Evolutionary conservation across 2,888 invertebrate genomes (phyloP).

Genomic region (Rotaria macrura): DNA sequence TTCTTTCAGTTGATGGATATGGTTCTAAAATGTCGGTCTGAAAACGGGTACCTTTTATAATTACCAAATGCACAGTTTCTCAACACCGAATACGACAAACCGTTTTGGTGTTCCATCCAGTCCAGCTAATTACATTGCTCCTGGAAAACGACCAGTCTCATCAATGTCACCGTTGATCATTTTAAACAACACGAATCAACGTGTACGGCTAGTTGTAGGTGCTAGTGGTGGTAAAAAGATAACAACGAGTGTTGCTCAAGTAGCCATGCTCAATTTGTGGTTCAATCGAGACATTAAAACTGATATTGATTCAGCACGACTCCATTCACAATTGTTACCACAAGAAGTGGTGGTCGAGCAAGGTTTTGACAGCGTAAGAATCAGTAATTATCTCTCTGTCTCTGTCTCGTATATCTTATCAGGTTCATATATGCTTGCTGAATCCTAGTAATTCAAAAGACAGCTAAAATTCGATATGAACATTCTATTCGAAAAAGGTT

Average conservation of each 20-base stretch:
- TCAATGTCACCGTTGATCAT: slow-evolving; percentile 79
- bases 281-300: slow-evolving; percentile 19
- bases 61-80: slow-evolving; percentile 80
- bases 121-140: slow-evolving; percentile 68
- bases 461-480: too few relatives aligned
- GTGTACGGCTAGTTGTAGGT: slow-evolving; percentile 63
- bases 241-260: slow-evolving; percentile 62
- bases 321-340: slow-evolving; percentile 28
- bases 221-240: slow-evolving; percentile 83
- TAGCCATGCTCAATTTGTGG: slow-evolving; percentile 33
- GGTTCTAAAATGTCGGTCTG: slow-evolving; percentile 58
- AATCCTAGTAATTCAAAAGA: too few relatives aligned
- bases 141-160: slow-evolving; percentile 73
- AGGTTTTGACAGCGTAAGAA: slow-evolving; percentile 24
- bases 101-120: slow-evolving; percentile 57
- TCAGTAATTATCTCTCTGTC: too few relatives aligned
- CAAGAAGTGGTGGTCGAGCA: slow-evolving; percentile 18
- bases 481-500: too few relatives aligned
- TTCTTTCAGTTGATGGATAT: slow-evolving; percentile 56
- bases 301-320: slow-evolving; percentile 23
- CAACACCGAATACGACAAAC: slow-evolving; percentile 36
- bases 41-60: slow-evolving; percentile 70
- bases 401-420: too few relatives aligned
- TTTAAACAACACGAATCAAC: slow-evolving; percentile 57
- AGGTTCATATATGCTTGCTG: too few relatives aligned